Evolutionary conservation across 2,888 invertebrate genomes (phyloP).

Genomic region (Noctua comes): DNA sequence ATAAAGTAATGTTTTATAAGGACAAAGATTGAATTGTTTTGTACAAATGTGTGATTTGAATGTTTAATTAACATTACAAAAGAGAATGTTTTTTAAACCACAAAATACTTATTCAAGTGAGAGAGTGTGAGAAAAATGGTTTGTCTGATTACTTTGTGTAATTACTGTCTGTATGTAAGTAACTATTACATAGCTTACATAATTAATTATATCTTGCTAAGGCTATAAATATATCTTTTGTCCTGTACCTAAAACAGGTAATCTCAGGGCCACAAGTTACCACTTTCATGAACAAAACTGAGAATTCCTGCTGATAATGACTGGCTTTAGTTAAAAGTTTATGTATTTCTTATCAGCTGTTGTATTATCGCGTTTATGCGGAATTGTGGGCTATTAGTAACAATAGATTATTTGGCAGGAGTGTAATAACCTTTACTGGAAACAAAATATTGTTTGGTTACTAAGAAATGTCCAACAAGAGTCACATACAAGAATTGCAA

Average conservation of each 20-base stretch:
- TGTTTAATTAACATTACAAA: constrained; percentile 5
- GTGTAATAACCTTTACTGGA: constrained; percentile 50
- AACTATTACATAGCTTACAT: background rate
- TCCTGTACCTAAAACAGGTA: constrained; percentile 7
- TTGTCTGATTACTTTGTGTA: constrained; percentile 15
- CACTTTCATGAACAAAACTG: background rate
- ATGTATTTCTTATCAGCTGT: constrained; percentile 51
- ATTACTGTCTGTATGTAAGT: background rate
- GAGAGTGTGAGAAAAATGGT: constrained; percentile 28
- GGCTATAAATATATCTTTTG: background rate
- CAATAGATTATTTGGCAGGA: constrained; percentile 49
- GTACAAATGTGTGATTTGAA: background rate
- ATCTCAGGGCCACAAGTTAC: background rate
- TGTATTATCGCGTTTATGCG: constrained; percentile 36
- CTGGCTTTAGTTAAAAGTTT: constrained; percentile 30
- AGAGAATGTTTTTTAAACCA: constrained; percentile 28
- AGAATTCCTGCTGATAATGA: constrained; percentile 10
- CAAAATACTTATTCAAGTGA: background rate
- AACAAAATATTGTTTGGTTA: constrained; percentile 20
- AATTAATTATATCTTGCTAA: background rate
- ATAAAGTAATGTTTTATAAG: background rate
- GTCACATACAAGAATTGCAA: constrained; percentile 6
- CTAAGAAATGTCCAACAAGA: constrained; percentile 19
- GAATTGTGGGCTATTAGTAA: constrained; percentile 42
- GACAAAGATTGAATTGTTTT: background rate